Evolutionary conservation across 2,113 vertebrate genomes (phyloP), one percentile per base, ranked within the genome.

Genomic region (Coreoperca whiteheadi): DNA sequence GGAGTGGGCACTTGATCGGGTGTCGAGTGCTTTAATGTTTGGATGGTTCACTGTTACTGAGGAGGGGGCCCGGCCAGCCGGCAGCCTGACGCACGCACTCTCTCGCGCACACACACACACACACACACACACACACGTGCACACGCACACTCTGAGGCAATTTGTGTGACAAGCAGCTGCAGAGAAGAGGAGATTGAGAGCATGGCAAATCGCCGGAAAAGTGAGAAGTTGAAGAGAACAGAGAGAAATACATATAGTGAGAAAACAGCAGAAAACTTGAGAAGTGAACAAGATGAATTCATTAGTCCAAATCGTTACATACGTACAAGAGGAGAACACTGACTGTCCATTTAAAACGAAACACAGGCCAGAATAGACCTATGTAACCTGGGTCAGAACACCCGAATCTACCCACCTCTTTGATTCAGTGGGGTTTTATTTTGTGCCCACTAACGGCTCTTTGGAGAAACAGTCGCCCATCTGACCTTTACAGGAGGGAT

Each of bases 11-110:
- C 82, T 85, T 73, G 67, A 88, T 84, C 75, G 30, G 66, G 25
- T 81, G 82, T 88, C 57, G 21, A 87, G 75, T 34, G 84, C 32
- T 83, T 88, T 61, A 82, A 80, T 82, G 83, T 88, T 80, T 54
- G 60, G 48, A 68, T 68, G 81, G 48, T 69, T 84, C 80, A 81
- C 41, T 50, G 72, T 64, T 32, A 3, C 61, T 41, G 34, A 79
- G 71, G 30, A 60, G 61, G 72, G 79, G 32, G 53, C 41, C 30
- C 1, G 2, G 54, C 71, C 59, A 75, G 43, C 48, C 0, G 37
- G 50, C 54, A 28, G 63, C 34, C 10, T 37, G 34, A 51, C 69
- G 6, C 59, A 41, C 56, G 63, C 61, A 39, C n/a, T n/a, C n/a
- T n/a, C n/a, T n/a, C n/a, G n/a, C n/a, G n/a, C 41, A 61, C 66